These are phyloP conservation scores for Cydia splendana DNA, from an alignment of 1,140 invertebrate genomes.

Conservation along the genomic window DNA sequence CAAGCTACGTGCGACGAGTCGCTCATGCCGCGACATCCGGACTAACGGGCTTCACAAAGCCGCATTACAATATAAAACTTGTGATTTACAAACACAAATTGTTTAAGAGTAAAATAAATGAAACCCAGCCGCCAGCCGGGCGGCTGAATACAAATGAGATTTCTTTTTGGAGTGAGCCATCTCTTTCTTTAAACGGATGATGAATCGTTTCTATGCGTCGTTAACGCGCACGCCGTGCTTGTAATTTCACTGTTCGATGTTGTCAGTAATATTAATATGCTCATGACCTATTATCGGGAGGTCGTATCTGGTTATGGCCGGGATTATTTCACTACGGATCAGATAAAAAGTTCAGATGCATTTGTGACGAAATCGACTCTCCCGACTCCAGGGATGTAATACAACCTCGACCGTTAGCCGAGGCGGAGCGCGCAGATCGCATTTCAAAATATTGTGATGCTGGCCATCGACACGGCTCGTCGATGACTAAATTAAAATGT, in stretches of 20 bases:
- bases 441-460: slow-evolving; percentile 72
- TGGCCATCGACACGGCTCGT: slow-evolving; percentile 39
- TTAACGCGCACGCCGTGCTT: slow-evolving; percentile 67
- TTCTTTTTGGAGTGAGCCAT: slow-evolving; percentile 72
- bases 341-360: slow-evolving; percentile 57
- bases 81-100: slow-evolving; percentile 68
- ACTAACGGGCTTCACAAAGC: slow-evolving; percentile 52
- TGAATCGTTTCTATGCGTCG: slow-evolving; percentile 72
- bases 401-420: slow-evolving; percentile 53
- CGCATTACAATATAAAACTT: slow-evolving; percentile 58
- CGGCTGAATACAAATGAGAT: slow-evolving; percentile 67
- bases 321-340: slow-evolving; percentile 65
- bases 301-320: slow-evolving; percentile 62
- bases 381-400: slow-evolving; percentile 49
- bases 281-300: slow-evolving; percentile 68
- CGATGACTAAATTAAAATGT: slow-evolving; percentile 46
- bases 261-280: slow-evolving; percentile 75
- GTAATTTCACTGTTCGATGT: slow-evolving; percentile 70
- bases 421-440: slow-evolving; percentile 46
- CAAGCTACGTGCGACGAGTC: slow-evolving; percentile 44
- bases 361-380: slow-evolving; percentile 48
- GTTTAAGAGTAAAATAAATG: slow-evolving; percentile 65
- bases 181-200: slow-evolving; percentile 68
- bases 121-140: slow-evolving; percentile 44
- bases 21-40: slow-evolving; percentile 57